Evolutionary conservation across 2,113 vertebrate species (phyloP), one percentile per base, ranked within the genome.

Genomic region (Melanerpes formicivorus): DNA sequence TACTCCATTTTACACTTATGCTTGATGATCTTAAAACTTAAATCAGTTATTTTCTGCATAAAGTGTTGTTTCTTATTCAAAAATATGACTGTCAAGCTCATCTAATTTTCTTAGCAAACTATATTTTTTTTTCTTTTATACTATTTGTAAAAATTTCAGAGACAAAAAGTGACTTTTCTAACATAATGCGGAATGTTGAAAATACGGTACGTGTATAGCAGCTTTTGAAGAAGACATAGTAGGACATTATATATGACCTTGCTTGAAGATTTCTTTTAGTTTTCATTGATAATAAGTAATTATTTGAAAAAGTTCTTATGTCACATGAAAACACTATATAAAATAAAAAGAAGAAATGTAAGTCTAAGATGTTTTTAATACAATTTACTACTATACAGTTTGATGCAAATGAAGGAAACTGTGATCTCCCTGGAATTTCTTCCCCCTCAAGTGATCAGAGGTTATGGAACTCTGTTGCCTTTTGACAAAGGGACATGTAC

Each of bases 281-380:
- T 54, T 94, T 97, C 93, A 95, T 96, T 72, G 95, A 87, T 96
- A 97, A 93, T 95, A 75, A 95, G 79, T 67, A 95, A 96, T 96
- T 80, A 88, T 92, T 58, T 55, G 44, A 90, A 94, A 95, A 92
- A 65, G 46, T 75, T 69, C 34, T 80, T 32, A 75, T 52, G 86
- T 90, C 32, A 91, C 66, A 96, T 92, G n/a, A 23, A 87, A 32
- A 79, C 3, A 83, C 82, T 95, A 81, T 90, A 46, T 91, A 65
- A 91, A 93, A 81, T 34, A 78, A 94, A 94, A 95, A 90, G 16
- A 73, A 90, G 60, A 95, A 89, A 93, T 89, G 52, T 82, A 48
- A 74, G 18, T 88, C 25, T 90, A 96, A 88, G 32, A 62, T 50
- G 7, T 59, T 94, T 88, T 95, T 71, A 91, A 87, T 85, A 74